Evolutionary conservation across 2,113 vertebrate species (phyloP), one percentile per base, ranked within the genome.

Genomic region (Daphoenositta chrysoptera): DNA sequence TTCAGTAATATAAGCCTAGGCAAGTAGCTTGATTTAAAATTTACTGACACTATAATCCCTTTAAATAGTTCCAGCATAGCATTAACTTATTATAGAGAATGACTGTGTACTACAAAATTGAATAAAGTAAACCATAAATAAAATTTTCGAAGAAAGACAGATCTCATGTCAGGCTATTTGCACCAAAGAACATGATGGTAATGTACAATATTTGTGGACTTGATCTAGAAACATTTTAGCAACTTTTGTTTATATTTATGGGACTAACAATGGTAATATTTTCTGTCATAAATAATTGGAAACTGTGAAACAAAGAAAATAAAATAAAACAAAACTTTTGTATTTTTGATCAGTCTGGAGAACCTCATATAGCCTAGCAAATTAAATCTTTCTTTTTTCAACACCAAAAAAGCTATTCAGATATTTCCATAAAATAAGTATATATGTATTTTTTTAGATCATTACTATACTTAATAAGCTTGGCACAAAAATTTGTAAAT

Each of bases 1-100:
- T 81, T 80, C 78, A 70, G 48, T 78, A 83, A 85, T 48, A 58
- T 9, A 64, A 82, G 50, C 48, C 85, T 81, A 70, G 48, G 48
- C 48, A 89, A 93, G 71, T 56, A 83, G 51, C 28, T 80, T 30
- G 68, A 83, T 93, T 85, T 88, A 90, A 94, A 95, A 85, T 83
- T 90, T 93, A 91, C 65, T 5, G 26, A 87, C 48, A 47, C 53
- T 65, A 48, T 56, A 91, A 87, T 90, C 39, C 39, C 39, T 82
- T 94, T 89, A 87, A 86, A 87, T 70, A 75, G 48, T 61, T 95
- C 65, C 64, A 72, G 48, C 35, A 82, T 22, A 61, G 31, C 53
- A 92, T 86, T 77, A 96, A 84, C 45, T 82, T 92, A 90, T 72
- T 90, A 87, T 13, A 72, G 68, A 45, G 33, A 90, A 92, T 68